Conservation (phyloP, 2,113 vertebrate species). For the Dolichotis patagonum region DNA sequence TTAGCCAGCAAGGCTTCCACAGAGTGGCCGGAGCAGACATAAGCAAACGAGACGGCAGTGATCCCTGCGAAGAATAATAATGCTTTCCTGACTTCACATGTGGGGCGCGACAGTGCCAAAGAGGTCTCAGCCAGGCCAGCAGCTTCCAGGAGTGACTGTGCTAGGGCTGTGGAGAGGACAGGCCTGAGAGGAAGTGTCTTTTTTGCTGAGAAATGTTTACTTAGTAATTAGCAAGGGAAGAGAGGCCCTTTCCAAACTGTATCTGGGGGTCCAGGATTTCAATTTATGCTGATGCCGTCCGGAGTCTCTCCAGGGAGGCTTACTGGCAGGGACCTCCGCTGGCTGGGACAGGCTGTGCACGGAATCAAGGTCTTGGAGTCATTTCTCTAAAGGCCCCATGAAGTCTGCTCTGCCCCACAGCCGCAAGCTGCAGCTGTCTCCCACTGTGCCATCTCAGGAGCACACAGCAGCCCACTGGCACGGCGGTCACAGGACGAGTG, state of each 20-base stretch:
- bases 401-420: slow-evolving; percentile 63
- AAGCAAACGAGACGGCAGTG: slow-evolving; percentile 49
- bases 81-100: slow-evolving; percentile 57
- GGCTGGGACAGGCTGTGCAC: slow-evolving; percentile 61
- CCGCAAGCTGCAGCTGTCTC: slow-evolving; percentile 72
- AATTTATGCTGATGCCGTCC: slow-evolving; percentile 79
- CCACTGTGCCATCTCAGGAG: slow-evolving; percentile 51
- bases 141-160: slow-evolving; percentile 45
- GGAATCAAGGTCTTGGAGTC: slow-evolving; percentile 74
- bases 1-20: not conserved
- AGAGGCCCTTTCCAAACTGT: slow-evolving; percentile 72
- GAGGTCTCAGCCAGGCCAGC: slow-evolving; percentile 59
- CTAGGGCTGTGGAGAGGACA: not conserved
- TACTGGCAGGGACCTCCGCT: slow-evolving; percentile 74
- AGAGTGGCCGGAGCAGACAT: slow-evolving; percentile 45
- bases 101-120: slow-evolving; percentile 37
- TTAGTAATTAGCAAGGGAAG: slow-evolving; percentile 77
- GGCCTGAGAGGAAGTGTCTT: slow-evolving; percentile 71
- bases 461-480: not conserved
- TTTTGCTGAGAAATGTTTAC: slow-evolving; percentile 77
- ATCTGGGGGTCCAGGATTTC: slow-evolving; percentile 76
- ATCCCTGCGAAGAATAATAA: slow-evolving; percentile 67
- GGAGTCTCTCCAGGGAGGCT: slow-evolving; percentile 70
- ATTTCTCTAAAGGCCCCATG: slow-evolving; percentile 70
- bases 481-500: not conserved